phyloP scores from a whole-genome alignment of 2,888 invertebrate species.

The Apoda limacodes region DNA sequence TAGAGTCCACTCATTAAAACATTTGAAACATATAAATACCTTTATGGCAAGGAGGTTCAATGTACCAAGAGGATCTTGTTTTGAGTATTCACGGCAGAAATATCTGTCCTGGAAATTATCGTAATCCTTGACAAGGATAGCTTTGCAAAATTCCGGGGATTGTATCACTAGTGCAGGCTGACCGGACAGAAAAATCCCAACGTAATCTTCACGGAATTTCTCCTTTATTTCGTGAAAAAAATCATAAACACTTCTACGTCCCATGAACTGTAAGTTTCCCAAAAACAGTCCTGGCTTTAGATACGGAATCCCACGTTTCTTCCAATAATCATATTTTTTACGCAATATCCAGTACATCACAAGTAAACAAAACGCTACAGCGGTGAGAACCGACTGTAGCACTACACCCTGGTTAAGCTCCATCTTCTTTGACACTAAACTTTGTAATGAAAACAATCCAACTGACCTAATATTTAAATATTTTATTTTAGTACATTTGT shows the following conservation, averaged over 20 bases:
- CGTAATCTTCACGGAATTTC: conserved; percentile 32
- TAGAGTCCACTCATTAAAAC: too few species aligned
- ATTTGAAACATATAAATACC: conserved; percentile 29
- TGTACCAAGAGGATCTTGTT: conserved; percentile 44
- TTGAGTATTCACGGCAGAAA: conserved; percentile 28
- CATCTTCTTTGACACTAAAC: too few species aligned
- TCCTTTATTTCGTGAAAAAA: conserved; percentile 29
- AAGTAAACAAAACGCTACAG: conserved; percentile 23
- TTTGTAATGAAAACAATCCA: too few species aligned
- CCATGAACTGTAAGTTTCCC: conserved; percentile 37
- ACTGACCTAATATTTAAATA: too few species aligned
- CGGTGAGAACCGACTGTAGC: too few species aligned
- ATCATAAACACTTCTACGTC: conserved; percentile 39
- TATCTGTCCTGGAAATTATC: conserved; percentile 40
- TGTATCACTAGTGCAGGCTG: conserved; percentile 40
- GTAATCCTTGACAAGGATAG: conserved; percentile 35
- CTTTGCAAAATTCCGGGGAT: conserved; percentile 37
- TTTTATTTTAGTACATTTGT: too few species aligned
- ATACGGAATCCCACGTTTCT: conserved; percentile 36
- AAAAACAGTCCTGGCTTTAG: conserved; percentile 34
- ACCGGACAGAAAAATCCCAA: conserved; percentile 41
- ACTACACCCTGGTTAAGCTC: too few species aligned
- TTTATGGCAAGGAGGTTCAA: conserved; percentile 44
- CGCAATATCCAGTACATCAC: conserved; percentile 28
- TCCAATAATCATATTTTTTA: conserved; percentile 42